phyloP scores from a whole-genome alignment of 2,888 invertebrate genomes.

The Tipula unca region DNA sequence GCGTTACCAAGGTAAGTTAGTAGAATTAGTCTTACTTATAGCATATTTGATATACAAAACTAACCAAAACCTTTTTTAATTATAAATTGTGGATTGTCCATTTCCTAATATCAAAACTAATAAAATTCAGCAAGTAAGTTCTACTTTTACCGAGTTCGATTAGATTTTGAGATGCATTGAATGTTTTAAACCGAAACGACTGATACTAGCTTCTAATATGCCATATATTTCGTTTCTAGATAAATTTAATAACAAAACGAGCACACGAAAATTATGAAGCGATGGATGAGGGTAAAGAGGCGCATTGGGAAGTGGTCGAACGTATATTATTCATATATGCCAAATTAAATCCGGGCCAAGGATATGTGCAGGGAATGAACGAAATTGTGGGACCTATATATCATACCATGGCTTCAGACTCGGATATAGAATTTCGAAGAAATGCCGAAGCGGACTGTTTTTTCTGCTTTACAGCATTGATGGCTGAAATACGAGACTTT shows the following conservation, averaged over 20 bases:
- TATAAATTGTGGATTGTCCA: not conserved
- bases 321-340: constrained; percentile 95
- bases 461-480: constrained; percentile 95
- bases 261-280: constrained; percentile 75
- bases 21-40: not conserved
- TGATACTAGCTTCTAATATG: not conserved
- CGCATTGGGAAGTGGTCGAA: constrained; percentile 98
- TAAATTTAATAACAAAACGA: constrained; percentile 63
- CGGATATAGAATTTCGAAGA: constrained; percentile 67
- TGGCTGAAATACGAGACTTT: constrained; percentile 95
- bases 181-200: not conserved
- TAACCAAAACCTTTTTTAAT: not conserved
- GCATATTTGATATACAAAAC: not conserved
- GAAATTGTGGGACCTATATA: constrained; percentile 98
- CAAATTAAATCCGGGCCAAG: constrained; percentile 95
- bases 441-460: constrained; percentile 95
- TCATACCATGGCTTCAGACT: constrained; percentile 90
- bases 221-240: constrained; percentile 37
- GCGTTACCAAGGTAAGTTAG: constrained; percentile 70
- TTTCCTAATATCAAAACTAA: constrained; percentile 18
- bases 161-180: not conserved
- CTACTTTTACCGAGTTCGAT: not conserved
- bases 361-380: constrained; percentile 98
- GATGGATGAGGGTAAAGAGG: constrained; percentile 83
- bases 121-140: constrained; percentile 23